phyloP scores from a whole-genome alignment of 2,888 invertebrate genomes.

The Aricia artaxerxes region DNA sequence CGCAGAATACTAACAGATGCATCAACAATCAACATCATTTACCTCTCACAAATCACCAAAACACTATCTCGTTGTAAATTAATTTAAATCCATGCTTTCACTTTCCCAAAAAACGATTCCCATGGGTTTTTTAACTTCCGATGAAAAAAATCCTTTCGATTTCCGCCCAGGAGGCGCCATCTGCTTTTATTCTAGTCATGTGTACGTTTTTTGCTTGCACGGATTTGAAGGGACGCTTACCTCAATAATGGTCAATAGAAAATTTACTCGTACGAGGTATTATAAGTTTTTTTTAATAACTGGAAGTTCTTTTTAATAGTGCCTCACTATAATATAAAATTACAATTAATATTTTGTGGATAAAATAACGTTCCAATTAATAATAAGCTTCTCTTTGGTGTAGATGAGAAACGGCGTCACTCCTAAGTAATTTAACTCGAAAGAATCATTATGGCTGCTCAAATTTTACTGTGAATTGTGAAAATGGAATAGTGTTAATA shows the following conservation, averaged over 20 bases:
- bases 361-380: background rate
- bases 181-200: slow-evolving; percentile 70
- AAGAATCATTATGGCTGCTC: no score
- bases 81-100: slow-evolving; percentile 57
- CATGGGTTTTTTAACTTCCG: slow-evolving; percentile 59
- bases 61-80: slow-evolving; percentile 19
- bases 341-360: background rate
- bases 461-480: no score
- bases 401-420: no score
- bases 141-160: slow-evolving; percentile 72
- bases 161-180: slow-evolving; percentile 75
- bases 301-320: background rate
- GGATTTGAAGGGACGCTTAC: slow-evolving; percentile 70
- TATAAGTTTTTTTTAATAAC: background rate
- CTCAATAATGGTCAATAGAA: slow-evolving; percentile 15
- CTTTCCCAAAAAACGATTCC: slow-evolving; percentile 54
- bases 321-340: no score
- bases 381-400: background rate
- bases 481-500: no score
- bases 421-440: no score
- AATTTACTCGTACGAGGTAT: slow-evolving; percentile 10
- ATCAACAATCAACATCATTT: background rate
- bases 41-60: background rate
- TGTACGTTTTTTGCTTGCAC: slow-evolving; percentile 65
- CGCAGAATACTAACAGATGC: background rate